phyloP scores from a whole-genome alignment of 2,797 vertebrate species.

The Hippocampus kuda region DNA sequence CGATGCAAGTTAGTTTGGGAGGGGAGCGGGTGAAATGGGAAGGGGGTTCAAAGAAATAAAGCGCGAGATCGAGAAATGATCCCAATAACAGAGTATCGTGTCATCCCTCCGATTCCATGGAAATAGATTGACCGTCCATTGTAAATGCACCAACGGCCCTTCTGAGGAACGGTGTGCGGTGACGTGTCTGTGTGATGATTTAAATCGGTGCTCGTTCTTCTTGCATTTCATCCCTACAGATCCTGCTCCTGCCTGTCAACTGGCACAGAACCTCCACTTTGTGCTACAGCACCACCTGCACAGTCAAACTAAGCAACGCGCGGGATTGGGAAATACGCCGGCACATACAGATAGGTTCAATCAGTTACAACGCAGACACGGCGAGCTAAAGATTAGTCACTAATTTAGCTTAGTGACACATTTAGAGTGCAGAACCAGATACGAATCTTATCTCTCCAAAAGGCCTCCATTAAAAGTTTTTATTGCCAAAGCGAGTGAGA shows the following conservation, averaged over 20 bases:
- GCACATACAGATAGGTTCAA: constrained; percentile 13
- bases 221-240: constrained; percentile 44
- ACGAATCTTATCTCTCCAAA: constrained; percentile 17
- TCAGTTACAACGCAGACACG: constrained; percentile 9
- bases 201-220: background rate
- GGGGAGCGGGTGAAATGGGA: background rate
- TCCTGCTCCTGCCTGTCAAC: constrained; percentile 21
- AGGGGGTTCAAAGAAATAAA: background rate
- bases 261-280: constrained; percentile 39
- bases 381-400: constrained; percentile 1
- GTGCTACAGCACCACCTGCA: constrained; percentile 34
- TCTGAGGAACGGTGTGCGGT: constrained; percentile 33
- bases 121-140: constrained; percentile 63
- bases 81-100: constrained; percentile 47
- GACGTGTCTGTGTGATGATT: constrained; percentile 17
- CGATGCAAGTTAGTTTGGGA: background rate
- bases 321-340: constrained; percentile 4
- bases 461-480: background rate
- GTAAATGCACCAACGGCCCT: constrained; percentile 45
- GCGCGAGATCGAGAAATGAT: constrained; percentile 13
- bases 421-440: constrained; percentile 19
- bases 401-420: constrained; percentile 2
- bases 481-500: background rate
- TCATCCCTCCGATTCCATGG: constrained; percentile 47
- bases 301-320: constrained; percentile 36